A percentile compares a stretch with the other conserved stretches of the same genome.
These are phyloP conservation scores for Drosophila sechellia DNA, from an alignment of 1,140 invertebrate species.

Conservation along the genomic window DNA sequence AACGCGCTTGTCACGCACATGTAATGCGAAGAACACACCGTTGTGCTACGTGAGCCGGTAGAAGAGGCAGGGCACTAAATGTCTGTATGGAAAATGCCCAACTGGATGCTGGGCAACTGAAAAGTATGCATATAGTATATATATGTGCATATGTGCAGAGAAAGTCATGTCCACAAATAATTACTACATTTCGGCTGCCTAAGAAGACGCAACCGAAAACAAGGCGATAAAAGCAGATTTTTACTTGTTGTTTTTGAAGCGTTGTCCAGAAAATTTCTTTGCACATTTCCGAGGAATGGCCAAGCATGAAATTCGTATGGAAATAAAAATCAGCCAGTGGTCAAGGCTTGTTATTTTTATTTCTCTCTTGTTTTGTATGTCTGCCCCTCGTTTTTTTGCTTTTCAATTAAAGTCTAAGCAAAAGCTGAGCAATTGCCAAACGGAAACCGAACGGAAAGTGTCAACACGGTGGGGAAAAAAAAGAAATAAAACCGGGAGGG, in stretches of 20 bases:
- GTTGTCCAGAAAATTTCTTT: slow-evolving; percentile 12
- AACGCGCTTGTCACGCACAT: slow-evolving; percentile 57
- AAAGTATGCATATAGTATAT: slow-evolving; percentile 22
- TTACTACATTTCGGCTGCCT: slow-evolving; percentile 39
- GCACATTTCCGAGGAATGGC: slow-evolving; percentile 5
- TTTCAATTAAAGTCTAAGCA: slow-evolving; percentile 45
- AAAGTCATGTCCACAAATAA: slow-evolving; percentile 57
- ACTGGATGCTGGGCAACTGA: slow-evolving; percentile 29
- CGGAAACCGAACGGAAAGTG: slow-evolving; percentile 56
- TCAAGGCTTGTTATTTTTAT: slow-evolving; percentile 19
- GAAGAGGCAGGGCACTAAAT: slow-evolving; percentile 6
- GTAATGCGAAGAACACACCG: slow-evolving; percentile 25
- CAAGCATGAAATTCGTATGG: slow-evolving; percentile 19
- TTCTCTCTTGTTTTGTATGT: slow-evolving; percentile 15
- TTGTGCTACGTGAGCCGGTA: slow-evolving; percentile 5
- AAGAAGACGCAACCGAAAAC: slow-evolving; percentile 27
- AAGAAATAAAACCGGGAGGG: background rate
- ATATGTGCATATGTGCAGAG: slow-evolving; percentile 21
- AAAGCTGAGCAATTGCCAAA: slow-evolving; percentile 44
- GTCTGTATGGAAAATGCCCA: background rate
- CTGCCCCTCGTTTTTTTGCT: background rate
- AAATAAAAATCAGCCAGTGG: slow-evolving; percentile 32
- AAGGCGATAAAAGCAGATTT: slow-evolving; percentile 19
- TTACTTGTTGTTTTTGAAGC: background rate
- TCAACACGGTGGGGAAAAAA: slow-evolving; percentile 31